Conservation (phyloP, 2,113 vertebrate species). For the Indicator indicator region DNA sequence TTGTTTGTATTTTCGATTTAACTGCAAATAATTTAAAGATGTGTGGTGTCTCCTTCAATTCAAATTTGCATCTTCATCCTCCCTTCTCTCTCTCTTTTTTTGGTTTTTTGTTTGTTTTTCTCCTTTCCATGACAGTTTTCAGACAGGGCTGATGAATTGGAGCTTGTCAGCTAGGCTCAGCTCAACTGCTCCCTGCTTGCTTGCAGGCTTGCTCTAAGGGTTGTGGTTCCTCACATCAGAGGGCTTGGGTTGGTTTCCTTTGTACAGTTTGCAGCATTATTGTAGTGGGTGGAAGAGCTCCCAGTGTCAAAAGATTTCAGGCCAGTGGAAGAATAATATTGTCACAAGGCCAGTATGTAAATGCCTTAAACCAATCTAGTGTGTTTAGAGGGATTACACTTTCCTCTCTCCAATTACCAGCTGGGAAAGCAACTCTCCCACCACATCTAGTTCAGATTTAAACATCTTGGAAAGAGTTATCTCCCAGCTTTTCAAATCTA, state of each 20-base stretch:
- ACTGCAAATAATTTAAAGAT: conserved; percentile 74
- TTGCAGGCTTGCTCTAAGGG: not conserved
- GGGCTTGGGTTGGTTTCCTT: not conserved
- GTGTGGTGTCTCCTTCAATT: conserved; percentile 67
- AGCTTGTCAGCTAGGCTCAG: not conserved
- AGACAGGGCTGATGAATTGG: not conserved
- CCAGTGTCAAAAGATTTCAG: not conserved
- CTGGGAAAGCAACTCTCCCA: conserved; percentile 46
- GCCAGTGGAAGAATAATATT: conserved; percentile 43
- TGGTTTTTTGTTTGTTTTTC: not conserved
- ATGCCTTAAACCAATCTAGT: conserved; percentile 52
- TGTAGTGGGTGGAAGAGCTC: not conserved
- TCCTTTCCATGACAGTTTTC: not conserved
- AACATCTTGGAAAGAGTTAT: conserved; percentile 26
- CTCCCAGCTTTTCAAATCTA: conserved; percentile 39
- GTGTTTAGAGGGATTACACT: conserved; percentile 48
- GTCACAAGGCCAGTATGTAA: conserved; percentile 35
- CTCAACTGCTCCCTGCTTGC: not conserved
- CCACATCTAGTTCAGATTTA: conserved; percentile 43
- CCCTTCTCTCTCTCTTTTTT: not conserved
- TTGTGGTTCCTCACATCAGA: not conserved
- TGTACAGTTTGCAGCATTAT: not conserved
- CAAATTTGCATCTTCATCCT: not conserved
- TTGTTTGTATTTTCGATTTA: conserved; percentile 73
- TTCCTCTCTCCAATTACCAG: conserved; percentile 23